A percentile compares a stretch with the other conserved stretches of the same genome.
Evolutionary conservation across 2,888 invertebrate genomes (phyloP).

Genomic region (Drosophila pegasa): DNA sequence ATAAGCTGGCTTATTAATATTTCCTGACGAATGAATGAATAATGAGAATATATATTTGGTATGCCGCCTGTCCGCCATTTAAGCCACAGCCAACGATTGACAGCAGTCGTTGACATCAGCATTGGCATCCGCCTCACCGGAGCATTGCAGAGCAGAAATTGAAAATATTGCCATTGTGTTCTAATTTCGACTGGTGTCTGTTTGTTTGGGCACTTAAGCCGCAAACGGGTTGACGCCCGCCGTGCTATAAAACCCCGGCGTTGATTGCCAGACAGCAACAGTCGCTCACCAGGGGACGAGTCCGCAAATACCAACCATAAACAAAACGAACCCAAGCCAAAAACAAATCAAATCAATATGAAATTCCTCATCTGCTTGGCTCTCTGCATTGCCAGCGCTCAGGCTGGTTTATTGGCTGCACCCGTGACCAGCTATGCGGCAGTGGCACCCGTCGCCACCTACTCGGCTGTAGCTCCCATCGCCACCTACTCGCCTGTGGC

Average conservation of each 20-base stretch:
- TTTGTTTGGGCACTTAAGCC: conserved; percentile 23
- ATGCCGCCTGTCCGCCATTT: conserved; percentile 3
- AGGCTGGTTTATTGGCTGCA: conserved; percentile 43
- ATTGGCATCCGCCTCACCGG: conserved; percentile 23
- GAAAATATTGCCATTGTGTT: conserved; percentile 44
- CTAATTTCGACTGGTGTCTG: conserved; percentile 17
- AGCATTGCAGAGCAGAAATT: conserved; percentile 44
- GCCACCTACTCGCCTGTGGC: conserved; percentile 41
- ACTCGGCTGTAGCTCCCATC: conserved; percentile 40
- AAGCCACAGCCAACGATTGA: conserved; percentile 14
- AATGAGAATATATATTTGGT: conserved; percentile 18
- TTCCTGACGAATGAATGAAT: conserved; percentile 5
- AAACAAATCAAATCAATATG: conserved; percentile 36
- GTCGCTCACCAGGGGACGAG: conserved; percentile 29
- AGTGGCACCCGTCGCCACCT: conserved; percentile 37
- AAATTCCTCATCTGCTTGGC: conserved; percentile 45
- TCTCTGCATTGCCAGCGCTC: conserved; percentile 37
- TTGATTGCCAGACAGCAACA: conserved; percentile 31
- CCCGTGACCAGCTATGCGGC: conserved; percentile 46
- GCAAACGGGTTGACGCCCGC: conserved; percentile 43
- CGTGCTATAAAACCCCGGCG: conserved; percentile 41
- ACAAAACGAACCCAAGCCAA: conserved; percentile 5
- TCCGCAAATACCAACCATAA: neutral
- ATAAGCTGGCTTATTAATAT: conserved; percentile 16
- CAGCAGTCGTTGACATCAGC: neutral